phyloP scores from a whole-genome alignment of 2,888 invertebrate species.

The Aphodius sticticus region DNA sequence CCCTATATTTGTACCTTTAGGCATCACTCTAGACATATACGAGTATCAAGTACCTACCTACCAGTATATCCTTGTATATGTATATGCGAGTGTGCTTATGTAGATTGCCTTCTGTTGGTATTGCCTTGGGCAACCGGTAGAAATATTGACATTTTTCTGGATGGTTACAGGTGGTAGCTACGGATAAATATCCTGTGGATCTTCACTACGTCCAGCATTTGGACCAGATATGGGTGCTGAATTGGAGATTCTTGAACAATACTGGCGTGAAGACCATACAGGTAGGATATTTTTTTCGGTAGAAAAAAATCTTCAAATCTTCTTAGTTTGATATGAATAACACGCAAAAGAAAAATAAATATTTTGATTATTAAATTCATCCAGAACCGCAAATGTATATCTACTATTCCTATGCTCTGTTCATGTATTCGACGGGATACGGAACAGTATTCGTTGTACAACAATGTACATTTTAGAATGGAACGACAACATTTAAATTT shows the following conservation, averaged over 20 bases:
- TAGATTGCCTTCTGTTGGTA: background rate
- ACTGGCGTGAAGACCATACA: slow-evolving; percentile 72
- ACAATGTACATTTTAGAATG: too few relatives aligned
- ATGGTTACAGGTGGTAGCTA: slow-evolving; percentile 65
- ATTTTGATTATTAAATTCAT: too few relatives aligned
- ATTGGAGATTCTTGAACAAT: slow-evolving; percentile 69
- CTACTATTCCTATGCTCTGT: too few relatives aligned
- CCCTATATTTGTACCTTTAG: background rate
- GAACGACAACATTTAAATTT: too few relatives aligned
- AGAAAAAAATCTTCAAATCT: background rate
- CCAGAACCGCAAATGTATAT: too few relatives aligned
- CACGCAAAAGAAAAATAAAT: too few relatives aligned
- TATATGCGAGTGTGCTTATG: background rate
- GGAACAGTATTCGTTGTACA: too few relatives aligned
- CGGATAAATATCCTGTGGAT: slow-evolving; percentile 76
- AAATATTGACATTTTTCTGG: slow-evolving; percentile 14
- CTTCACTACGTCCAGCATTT: slow-evolving; percentile 74
- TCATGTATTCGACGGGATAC: too few relatives aligned
- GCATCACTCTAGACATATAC: background rate
- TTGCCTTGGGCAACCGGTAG: background rate
- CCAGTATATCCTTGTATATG: background rate
- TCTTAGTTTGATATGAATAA: too few relatives aligned
- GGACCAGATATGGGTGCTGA: slow-evolving; percentile 79
- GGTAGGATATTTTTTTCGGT: slow-evolving; percentile 43
- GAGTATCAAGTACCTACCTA: background rate